Percentiles rank a stretch among this genome's conserved stretches.
These are phyloP conservation scores for Aldrovandia affinis DNA, from an alignment of 2,797 vertebrate genomes.

Conservation along the genomic window DNA sequence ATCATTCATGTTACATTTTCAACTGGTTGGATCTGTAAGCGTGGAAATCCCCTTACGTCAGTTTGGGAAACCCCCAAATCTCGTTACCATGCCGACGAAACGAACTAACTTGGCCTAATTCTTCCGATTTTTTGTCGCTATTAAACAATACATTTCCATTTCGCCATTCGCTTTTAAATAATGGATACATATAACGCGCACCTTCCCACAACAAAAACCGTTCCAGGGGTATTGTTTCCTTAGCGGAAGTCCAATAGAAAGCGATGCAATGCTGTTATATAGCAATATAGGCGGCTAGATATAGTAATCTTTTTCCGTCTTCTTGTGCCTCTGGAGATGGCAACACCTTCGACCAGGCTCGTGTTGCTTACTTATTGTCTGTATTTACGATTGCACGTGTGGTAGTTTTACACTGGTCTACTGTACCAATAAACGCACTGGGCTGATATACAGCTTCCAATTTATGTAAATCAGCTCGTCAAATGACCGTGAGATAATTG, in stretches of 20 bases:
- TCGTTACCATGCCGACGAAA: constrained; percentile 37
- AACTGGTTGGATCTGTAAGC: constrained; percentile 25
- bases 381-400: background rate
- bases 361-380: background rate
- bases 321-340: background rate
- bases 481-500: background rate
- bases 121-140: background rate
- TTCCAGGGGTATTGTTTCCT: too few relatives aligned
- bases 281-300: too few relatives aligned
- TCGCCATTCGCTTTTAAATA: too few relatives aligned
- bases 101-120: constrained; percentile 17
- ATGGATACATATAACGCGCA: too few relatives aligned
- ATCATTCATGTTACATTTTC: constrained; percentile 20
- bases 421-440: background rate
- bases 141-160: too few relatives aligned
- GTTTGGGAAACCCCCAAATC: constrained; percentile 46
- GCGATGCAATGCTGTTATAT: too few relatives aligned
- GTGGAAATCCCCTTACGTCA: constrained; percentile 73
- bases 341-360: background rate
- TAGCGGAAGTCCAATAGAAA: background rate
- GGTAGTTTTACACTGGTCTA: background rate
- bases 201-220: too few relatives aligned
- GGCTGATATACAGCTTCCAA: background rate
- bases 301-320: background rate
- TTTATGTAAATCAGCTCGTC: background rate